Evolutionary conservation across 2,113 vertebrate species (phyloP).

Genomic region (Rhinopomastus cyanomelas): DNA sequence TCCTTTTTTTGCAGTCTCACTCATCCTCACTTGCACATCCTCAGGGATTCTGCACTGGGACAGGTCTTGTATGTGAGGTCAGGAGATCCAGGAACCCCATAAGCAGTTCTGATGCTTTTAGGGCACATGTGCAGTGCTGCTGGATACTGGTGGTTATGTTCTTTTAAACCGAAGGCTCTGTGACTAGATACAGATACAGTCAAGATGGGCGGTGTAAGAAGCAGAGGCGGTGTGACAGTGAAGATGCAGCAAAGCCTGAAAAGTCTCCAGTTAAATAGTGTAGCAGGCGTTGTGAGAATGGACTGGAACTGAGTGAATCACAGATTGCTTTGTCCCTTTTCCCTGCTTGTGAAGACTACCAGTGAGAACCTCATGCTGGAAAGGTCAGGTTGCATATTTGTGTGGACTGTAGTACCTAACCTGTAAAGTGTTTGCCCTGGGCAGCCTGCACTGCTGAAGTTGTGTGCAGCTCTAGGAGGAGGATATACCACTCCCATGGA

Average conservation of each 20-base stretch:
- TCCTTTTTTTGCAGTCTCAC: not conserved
- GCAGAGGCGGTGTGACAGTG: not conserved
- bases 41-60: not conserved
- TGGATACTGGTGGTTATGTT: not conserved
- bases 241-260: not conserved
- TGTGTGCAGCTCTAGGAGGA: not conserved
- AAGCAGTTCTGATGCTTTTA: not conserved
- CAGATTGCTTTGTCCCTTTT: not conserved
- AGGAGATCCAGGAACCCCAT: not conserved
- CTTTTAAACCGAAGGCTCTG: not conserved
- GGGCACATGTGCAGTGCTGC: not conserved
- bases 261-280: not conserved
- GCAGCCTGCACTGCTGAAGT: not conserved
- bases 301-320: not conserved
- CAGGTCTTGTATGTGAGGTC: not conserved
- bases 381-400: not conserved
- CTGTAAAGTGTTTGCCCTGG: not conserved
- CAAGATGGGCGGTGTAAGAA: not conserved
- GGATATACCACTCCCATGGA: not conserved
- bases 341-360: not conserved
- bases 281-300: not conserved
- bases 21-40: not conserved
- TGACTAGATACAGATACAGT: not conserved
- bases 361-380: fast-evolving
- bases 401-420: not conserved